Evolutionary conservation across 1,140 invertebrate species (phyloP).

Genomic region (Aphaenogaster ashmeadi): DNA sequence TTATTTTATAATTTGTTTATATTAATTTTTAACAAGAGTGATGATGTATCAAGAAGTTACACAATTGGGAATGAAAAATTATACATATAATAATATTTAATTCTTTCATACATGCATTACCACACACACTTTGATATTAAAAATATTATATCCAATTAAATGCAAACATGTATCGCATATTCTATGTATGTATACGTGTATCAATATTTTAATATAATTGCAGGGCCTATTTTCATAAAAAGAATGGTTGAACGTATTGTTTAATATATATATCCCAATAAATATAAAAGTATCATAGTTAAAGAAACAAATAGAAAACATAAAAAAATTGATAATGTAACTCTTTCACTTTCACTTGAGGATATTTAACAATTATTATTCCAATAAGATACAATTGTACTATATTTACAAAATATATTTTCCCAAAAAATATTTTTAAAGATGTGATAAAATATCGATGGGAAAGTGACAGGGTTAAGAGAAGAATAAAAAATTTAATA

Average conservation of each 20-base stretch:
- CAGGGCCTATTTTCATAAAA: constrained; percentile 23
- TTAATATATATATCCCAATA: not conserved
- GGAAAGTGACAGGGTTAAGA: constrained; percentile 20
- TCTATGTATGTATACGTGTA: not conserved
- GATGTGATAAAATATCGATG: constrained; percentile 18
- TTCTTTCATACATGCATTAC: not conserved
- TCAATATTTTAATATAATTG: constrained; percentile 1
- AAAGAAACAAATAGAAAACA: constrained; percentile 8
- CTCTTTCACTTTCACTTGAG: constrained; percentile 26
- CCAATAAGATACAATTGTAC: not conserved
- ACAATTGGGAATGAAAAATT: not conserved
- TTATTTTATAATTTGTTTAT: constrained; percentile 8
- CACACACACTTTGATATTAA: not conserved
- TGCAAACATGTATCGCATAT: not conserved
- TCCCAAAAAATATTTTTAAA: constrained; percentile 33
- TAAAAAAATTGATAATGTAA: constrained; percentile 1
- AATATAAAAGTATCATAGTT: constrained; percentile 26
- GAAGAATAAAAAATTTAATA: constrained; percentile 2
- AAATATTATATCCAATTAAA: constrained; percentile 16
- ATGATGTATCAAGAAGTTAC: not conserved
- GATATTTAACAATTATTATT: constrained; percentile 15
- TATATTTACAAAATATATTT: constrained; percentile 39
- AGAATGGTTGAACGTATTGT: constrained; percentile 11
- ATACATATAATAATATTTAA: not conserved
- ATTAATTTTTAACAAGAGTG: not conserved